Evolutionary conservation across 1,140 invertebrate genomes (phyloP).

Genomic region (Zophobas morio): DNA sequence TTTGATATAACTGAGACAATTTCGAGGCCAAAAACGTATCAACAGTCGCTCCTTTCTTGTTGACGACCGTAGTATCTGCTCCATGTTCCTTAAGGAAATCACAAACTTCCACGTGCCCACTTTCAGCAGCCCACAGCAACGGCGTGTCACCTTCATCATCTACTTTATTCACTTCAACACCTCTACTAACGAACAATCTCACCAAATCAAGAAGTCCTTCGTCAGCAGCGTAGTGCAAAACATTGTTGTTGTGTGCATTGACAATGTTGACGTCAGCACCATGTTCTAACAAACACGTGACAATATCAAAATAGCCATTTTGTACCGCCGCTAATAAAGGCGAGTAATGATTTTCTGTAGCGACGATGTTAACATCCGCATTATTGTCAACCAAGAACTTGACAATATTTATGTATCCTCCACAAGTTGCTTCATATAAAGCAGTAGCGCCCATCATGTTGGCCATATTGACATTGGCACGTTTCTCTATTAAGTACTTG

Average conservation of each 20-base stretch:
- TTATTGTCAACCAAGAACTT: slow-evolving; percentile 45
- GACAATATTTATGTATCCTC: slow-evolving; percentile 48
- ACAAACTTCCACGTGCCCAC: slow-evolving; percentile 45
- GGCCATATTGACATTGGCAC: not conserved
- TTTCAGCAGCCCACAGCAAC: slow-evolving; percentile 45
- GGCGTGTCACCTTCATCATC: slow-evolving; percentile 44
- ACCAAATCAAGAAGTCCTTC: slow-evolving; percentile 49
- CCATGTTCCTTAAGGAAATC: slow-evolving; percentile 45
- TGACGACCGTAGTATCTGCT: slow-evolving; percentile 42
- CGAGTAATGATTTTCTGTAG: not conserved
- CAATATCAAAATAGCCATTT: slow-evolving; percentile 47
- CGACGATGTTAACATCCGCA: slow-evolving; percentile 34
- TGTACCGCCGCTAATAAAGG: slow-evolving; percentile 46
- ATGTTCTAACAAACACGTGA: slow-evolving; percentile 45
- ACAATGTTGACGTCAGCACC: slow-evolving; percentile 47
- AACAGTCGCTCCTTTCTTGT: not conserved
- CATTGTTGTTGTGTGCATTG: slow-evolving; percentile 36
- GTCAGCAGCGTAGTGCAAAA: slow-evolving; percentile 48
- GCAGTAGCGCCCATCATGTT: not conserved
- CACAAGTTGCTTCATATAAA: not conserved
- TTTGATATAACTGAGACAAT: too few relatives aligned
- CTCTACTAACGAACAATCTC: slow-evolving; percentile 42
- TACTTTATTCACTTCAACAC: slow-evolving; percentile 48
- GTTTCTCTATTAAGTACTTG: not conserved
- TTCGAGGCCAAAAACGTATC: too few relatives aligned